A percentile compares a stretch with the other conserved stretches of the same genome.
Evolutionary conservation across 2,113 vertebrate genomes (phyloP).

Genomic region (Pristiophorus japonicus): DNA sequence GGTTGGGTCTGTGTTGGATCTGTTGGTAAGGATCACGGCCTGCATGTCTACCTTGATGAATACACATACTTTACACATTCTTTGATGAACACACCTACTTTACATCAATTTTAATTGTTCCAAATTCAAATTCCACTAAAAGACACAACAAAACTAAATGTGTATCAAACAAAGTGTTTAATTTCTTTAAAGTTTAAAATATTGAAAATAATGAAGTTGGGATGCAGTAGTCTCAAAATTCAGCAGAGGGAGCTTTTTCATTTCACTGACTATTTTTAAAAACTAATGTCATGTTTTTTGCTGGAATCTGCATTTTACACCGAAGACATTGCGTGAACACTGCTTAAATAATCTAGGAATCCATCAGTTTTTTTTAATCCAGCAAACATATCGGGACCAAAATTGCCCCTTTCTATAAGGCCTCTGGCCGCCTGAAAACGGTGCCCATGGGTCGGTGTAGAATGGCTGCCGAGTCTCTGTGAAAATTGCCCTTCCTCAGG

Average conservation of each 20-base stretch:
- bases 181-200: background rate
- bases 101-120: background rate
- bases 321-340: background rate
- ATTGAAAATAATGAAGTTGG: background rate
- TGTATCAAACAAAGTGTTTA: background rate
- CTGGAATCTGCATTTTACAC: background rate
- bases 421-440: too few species aligned
- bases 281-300: background rate
- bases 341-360: background rate
- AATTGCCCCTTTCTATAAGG: too few species aligned
- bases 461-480: too few species aligned
- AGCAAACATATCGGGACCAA: too few species aligned
- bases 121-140: background rate
- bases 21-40: too few species aligned
- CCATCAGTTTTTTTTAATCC: background rate
- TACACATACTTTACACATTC: background rate
- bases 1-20: too few species aligned
- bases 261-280: background rate
- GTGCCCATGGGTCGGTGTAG: too few species aligned
- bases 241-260: conserved; percentile 4
- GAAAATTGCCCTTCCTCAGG: too few species aligned
- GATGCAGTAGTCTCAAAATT: background rate
- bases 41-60: background rate
- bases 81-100: background rate
- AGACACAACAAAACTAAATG: background rate